Evolutionary conservation across 2,888 invertebrate genomes (phyloP).

Genomic region (Malthinus seriepunctatus): DNA sequence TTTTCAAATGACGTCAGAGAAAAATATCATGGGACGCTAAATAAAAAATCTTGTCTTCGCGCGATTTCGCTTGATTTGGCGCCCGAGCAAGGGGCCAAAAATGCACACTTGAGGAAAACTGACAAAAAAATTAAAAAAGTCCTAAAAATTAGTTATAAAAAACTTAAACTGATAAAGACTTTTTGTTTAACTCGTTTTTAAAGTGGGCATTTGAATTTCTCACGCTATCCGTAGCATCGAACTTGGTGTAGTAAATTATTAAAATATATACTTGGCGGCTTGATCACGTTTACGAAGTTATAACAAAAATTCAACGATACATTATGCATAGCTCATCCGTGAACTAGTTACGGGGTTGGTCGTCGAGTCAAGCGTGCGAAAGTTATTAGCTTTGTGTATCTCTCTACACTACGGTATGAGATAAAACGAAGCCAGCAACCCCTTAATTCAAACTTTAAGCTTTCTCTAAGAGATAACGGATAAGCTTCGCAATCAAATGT

Average conservation of each 20-base stretch:
- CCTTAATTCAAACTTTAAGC: no score
- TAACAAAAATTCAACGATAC: conserved; percentile 41
- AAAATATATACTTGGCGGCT: conserved; percentile 41
- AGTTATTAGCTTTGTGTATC: conserved; percentile 25
- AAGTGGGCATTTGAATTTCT: conserved; percentile 6
- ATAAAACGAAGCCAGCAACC: conserved; percentile 16
- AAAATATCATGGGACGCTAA: no score
- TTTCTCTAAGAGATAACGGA: neutral
- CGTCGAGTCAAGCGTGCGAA: conserved; percentile 31
- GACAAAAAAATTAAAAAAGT: no score
- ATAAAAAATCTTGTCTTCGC: no score
- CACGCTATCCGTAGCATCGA: conserved; percentile 17
- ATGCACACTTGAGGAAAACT: no score
- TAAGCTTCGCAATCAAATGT: neutral
- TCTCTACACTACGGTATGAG: conserved; percentile 20
- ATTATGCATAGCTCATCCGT: conserved; percentile 47
- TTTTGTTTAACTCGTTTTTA: no score
- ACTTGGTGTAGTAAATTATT: conserved; percentile 37
- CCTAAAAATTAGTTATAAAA: no score
- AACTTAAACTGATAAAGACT: no score
- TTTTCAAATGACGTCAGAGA: no score
- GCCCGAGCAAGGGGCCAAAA: no score
- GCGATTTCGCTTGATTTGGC: no score
- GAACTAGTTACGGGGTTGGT: conserved; percentile 39
- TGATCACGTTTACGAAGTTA: conserved; percentile 44